Evolutionary conservation across 2,888 invertebrate species (phyloP).

Genomic region (Cyrtodaria siliqua): DNA sequence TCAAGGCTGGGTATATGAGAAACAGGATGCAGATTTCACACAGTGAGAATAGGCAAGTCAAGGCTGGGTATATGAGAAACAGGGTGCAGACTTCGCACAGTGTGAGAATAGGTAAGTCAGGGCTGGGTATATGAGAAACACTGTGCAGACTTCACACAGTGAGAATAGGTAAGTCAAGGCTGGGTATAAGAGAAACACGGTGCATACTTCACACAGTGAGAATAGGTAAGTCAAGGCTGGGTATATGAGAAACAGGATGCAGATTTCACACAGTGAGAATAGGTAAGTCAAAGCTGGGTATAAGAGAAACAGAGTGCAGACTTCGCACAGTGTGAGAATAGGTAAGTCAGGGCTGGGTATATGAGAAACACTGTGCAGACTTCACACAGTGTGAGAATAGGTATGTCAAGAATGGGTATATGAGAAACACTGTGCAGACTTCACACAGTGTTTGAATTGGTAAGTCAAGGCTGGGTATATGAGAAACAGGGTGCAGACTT

Average conservation of each 20-base stretch:
- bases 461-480: conserved; percentile 88
- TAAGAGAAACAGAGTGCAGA: conserved; percentile 89
- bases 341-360: conserved; percentile 97
- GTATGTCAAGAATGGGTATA: conserved; percentile 85
- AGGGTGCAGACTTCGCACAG: conserved; percentile 97
- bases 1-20: conserved; percentile 87
- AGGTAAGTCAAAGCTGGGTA: conserved; percentile 97
- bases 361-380: conserved; percentile 89
- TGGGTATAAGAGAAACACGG: conserved; percentile 90
- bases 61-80: conserved; percentile 88
- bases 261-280: too few species aligned
- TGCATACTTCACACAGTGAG: too few species aligned
- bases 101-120: too few species aligned
- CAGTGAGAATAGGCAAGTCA: too few species aligned
- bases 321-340: too few species aligned
- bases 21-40: conserved; percentile 96
- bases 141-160: conserved; percentile 80
- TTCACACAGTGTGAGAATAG: conserved; percentile 85
- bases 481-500: conserved; percentile 95
- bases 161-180: conserved; percentile 82
- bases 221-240: too few species aligned
- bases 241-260: conserved; percentile 91
- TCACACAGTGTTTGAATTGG: too few species aligned
- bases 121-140: conserved; percentile 96
- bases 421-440: conserved; percentile 94